phyloP scores from a whole-genome alignment of 2,113 vertebrate species.

The Channa argus region DNA sequence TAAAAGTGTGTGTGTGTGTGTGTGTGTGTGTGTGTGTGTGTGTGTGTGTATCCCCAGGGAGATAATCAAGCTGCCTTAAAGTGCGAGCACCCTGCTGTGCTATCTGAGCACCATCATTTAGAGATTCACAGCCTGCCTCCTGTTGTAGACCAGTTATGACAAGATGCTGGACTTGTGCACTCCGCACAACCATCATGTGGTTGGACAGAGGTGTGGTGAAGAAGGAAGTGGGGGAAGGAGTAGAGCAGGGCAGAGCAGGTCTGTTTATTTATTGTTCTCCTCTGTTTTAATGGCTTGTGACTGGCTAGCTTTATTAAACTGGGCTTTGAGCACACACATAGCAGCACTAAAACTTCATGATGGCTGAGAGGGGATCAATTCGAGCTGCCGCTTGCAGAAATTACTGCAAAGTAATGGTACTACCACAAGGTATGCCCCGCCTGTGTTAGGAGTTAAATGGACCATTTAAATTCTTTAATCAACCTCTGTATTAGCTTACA shows the following conservation, averaged over 20 bases:
- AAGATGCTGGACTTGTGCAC: conserved; percentile 29
- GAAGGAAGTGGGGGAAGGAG: conserved; percentile 21
- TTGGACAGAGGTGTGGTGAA: conserved; percentile 16
- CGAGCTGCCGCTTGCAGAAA: conserved; percentile 74
- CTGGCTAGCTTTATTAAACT: conserved; percentile 87
- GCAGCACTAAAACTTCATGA: conserved; percentile 85
- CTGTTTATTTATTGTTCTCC: conserved; percentile 85
- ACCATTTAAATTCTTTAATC: conserved; percentile 84
- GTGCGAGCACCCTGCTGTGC: conserved; percentile 11
- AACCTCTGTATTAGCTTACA: conserved; percentile 77
- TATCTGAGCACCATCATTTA: background rate
- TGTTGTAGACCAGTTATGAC: conserved; percentile 9
- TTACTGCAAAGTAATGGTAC: conserved; percentile 81
- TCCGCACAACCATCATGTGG: conserved; percentile 23
- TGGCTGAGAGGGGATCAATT: conserved; percentile 83
- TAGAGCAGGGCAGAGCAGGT: conserved; percentile 40
- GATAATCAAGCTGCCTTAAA: conserved; percentile 45
- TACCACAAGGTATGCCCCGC: conserved; percentile 70
- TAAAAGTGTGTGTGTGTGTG: conserved; percentile 33
- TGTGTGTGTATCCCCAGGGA: background rate
- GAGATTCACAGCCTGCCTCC: conserved; percentile 2
- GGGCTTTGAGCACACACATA: conserved; percentile 85
- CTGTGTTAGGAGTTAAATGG: conserved; percentile 78
- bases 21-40: background rate
- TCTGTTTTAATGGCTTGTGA: conserved; percentile 80